These are phyloP conservation scores for Periophthalmodon schlosseri DNA, from an alignment of 2,113 vertebrate genomes.

Conservation along the genomic window DNA sequence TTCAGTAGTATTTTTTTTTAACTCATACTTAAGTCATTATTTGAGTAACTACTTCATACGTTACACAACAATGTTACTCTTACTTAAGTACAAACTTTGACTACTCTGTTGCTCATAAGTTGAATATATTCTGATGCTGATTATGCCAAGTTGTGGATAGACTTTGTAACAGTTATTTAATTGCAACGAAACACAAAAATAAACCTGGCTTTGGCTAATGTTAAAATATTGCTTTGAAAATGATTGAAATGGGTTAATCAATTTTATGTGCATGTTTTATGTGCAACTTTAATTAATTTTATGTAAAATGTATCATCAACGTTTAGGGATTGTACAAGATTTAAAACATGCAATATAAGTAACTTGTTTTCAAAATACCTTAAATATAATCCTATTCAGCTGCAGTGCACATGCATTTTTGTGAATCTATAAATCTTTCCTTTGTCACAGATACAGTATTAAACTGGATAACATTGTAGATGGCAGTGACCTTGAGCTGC, in stretches of 20 bases:
- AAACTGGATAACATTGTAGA: not conserved
- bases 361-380: too few relatives aligned
- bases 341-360: not conserved
- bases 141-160: not conserved
- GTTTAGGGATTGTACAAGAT: not conserved
- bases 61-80: too few relatives aligned
- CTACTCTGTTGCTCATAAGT: too few relatives aligned
- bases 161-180: not conserved
- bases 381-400: not conserved
- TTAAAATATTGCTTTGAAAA: not conserved
- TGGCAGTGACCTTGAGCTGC: conserved; percentile 66
- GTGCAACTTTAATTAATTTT: not conserved
- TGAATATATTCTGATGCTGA: not conserved
- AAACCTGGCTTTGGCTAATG: not conserved
- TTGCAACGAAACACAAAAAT: not conserved
- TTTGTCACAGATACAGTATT: not conserved
- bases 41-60: too few relatives aligned
- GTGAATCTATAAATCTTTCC: not conserved
- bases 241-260: not conserved
- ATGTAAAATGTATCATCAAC: not conserved
- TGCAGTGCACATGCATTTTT: not conserved
- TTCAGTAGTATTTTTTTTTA: too few relatives aligned
- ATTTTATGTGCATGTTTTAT: not conserved
- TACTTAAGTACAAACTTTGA: too few relatives aligned
- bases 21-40: too few relatives aligned